Evolutionary conservation across 2,888 invertebrate genomes (phyloP), one percentile per base, ranked within the genome.

Genomic region (Limulus polyphemus): DNA sequence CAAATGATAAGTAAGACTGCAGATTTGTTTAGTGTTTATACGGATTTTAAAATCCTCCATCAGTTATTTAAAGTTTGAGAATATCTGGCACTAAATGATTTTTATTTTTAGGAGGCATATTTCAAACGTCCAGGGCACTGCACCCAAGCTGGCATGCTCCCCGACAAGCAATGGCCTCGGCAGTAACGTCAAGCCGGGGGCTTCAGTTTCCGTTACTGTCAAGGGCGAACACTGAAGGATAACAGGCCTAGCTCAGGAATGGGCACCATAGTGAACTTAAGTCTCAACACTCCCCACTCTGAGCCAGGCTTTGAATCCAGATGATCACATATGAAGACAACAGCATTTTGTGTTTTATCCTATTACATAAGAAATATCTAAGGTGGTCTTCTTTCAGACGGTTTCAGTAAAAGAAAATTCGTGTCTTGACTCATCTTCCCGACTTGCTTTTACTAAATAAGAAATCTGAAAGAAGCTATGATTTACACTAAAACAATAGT

Each of bases 241-340:
- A 32, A 32, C 32, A 32, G 56, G 58, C 54, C 49, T 52, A 13
- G 52, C 62, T 60, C 63, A 57, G 56, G 49, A 63, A 57, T 61
- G 63, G 59, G 32, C 32, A 32, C 7, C 32, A 32, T 7, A 32
- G 32, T 32, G 32, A 32, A 32, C 1, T 58, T 32, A 49, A 11
- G 51, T 47, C 46, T 32, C 46, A 46, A 47, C 48, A 49, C 14
- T 54, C 60, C 57, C 65, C 65, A 61, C 61, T 61, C 59, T 58
- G 65, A 60, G 59, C 55, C 55, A 51, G 51, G 63, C 59, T 57
- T 65, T 63, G 58, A 60, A 61, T 55, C 62, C 62, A 48, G 57
- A 69, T 69, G 69, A 69, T 69, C 69, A 67, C 66, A 69, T 69
- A 60, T 69, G 69, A 69, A 69, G 69, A 69, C 67, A 69, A 69